Conservation (phyloP, 2,888 invertebrate species). For the Lasioglossum villosulum region DNA sequence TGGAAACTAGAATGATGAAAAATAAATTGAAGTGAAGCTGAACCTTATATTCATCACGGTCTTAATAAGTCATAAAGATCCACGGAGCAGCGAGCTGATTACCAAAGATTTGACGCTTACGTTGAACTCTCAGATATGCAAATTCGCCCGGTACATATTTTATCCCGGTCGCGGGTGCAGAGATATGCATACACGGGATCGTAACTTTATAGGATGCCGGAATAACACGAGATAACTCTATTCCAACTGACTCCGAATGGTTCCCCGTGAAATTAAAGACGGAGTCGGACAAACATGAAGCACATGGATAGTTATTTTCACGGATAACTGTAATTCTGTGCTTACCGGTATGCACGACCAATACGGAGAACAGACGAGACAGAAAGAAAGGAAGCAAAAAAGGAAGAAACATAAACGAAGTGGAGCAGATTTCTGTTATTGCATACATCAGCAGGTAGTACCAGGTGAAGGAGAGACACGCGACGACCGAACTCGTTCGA, state of each 20-base stretch:
- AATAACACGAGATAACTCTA: background rate
- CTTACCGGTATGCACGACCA: background rate
- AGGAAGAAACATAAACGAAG: background rate
- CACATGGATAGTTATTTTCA: constrained; percentile 32
- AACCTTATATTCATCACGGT: background rate
- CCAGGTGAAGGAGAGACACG: constrained; percentile 53
- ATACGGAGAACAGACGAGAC: background rate
- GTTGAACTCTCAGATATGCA: background rate
- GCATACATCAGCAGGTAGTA: constrained; percentile 41
- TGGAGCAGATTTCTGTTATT: constrained; percentile 12
- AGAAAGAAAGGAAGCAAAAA: background rate
- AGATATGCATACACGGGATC: background rate
- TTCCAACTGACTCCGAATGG: background rate
- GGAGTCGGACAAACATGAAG: constrained; percentile 5
- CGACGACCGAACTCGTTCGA: constrained; percentile 32
- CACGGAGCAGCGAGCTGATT: background rate
- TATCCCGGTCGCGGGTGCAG: background rate
- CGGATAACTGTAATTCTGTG: constrained; percentile 40
- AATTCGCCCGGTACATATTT: background rate
- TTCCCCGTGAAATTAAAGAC: constrained; percentile 20
- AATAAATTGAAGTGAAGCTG: background rate
- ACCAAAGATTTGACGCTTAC: background rate
- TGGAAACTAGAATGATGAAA: background rate
- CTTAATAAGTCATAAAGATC: background rate
- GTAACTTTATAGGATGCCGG: background rate